phyloP scores from a whole-genome alignment of 2,888 invertebrate genomes.

The Drosophila anomelani region DNA sequence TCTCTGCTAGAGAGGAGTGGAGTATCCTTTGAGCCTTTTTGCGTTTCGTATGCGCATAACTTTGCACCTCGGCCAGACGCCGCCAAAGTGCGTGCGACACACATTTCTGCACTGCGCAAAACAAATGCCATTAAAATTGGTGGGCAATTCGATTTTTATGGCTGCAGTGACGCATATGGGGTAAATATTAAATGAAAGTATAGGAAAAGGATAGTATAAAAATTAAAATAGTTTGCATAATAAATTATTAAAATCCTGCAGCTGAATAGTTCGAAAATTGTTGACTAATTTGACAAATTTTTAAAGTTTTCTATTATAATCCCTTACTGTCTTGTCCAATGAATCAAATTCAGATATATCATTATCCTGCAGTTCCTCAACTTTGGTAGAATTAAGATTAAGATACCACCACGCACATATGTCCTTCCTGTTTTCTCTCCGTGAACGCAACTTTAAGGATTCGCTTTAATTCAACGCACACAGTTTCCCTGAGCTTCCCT shows the following conservation, averaged over 20 bases:
- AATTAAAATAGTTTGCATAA: not conserved
- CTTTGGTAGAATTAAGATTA: too few species aligned
- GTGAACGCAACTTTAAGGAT: constrained; percentile 23
- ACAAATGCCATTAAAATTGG: constrained; percentile 14
- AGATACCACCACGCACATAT: not conserved
- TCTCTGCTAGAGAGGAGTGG: constrained; percentile 9
- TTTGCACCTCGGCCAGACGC: constrained; percentile 68
- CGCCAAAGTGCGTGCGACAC: constrained; percentile 48
- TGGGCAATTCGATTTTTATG: constrained; percentile 6
- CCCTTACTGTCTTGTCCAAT: not conserved
- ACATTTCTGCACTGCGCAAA: constrained; percentile 34
- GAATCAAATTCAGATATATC: not conserved
- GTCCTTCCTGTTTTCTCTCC: constrained; percentile 6
- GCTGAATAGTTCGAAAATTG: not conserved
- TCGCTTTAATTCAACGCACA: constrained; percentile 27
- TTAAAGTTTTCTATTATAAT: not conserved
- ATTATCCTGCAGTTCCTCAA: not conserved
- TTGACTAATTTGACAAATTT: not conserved
- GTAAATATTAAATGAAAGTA: not conserved
- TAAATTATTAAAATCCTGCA: not conserved
- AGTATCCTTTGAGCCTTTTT: constrained; percentile 32
- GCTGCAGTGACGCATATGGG: not conserved
- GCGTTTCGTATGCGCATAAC: constrained; percentile 70
- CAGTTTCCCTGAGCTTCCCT: constrained; percentile 19
- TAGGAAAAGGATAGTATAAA: too few species aligned